A percentile compares a stretch with the other conserved stretches of the same genome.
These are phyloP conservation scores for Aulostomus chinensis DNA, from an alignment of 2,797 vertebrate genomes.

Conservation along the genomic window DNA sequence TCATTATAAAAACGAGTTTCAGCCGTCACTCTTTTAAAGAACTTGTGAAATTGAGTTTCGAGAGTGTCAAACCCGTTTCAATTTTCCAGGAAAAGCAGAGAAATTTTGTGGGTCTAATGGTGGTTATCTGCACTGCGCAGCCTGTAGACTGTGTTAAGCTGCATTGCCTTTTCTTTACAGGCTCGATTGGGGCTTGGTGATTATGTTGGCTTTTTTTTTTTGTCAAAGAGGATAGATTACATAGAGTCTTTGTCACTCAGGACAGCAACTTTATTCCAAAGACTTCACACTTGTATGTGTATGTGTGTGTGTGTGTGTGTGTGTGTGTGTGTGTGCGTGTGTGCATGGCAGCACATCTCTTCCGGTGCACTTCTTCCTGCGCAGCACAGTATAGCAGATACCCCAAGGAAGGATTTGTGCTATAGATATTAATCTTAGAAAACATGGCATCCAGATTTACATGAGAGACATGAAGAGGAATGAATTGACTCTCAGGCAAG, in stretches of 20 bases:
- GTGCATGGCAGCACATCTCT: too few species aligned
- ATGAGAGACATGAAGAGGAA: conserved; percentile 16
- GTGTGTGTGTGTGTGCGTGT: too few species aligned
- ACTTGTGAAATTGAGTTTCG: conserved; percentile 54
- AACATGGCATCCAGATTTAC: conserved; percentile 25
- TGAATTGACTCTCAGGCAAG: conserved; percentile 14
- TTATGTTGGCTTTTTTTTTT: conserved; percentile 30
- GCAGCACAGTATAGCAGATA: too few species aligned
- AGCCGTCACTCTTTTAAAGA: conserved; percentile 35
- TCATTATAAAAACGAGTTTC: conserved; percentile 16
- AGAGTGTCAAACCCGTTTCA: conserved; percentile 38
- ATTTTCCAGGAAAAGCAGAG: conserved; percentile 38
- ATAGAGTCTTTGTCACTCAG: conserved; percentile 39
- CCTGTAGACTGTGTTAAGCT: conserved; percentile 38
- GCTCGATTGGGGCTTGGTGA: conserved; percentile 31
- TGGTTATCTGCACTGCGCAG: conserved; percentile 56
- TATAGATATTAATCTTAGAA: conserved; percentile 14
- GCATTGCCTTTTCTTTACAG: conserved; percentile 44
- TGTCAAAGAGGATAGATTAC: conserved; percentile 52
- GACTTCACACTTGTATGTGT: conserved; percentile 20
- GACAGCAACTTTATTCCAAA: conserved; percentile 20
- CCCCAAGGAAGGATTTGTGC: conserved; percentile 9
- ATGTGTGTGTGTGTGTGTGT: too few species aligned
- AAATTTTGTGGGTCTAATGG: conserved; percentile 39
- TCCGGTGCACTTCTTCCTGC: too few species aligned